These are phyloP conservation scores for Pelecanoides urinatrix DNA, from an alignment of 2,113 vertebrate genomes.

Conservation along the genomic window DNA sequence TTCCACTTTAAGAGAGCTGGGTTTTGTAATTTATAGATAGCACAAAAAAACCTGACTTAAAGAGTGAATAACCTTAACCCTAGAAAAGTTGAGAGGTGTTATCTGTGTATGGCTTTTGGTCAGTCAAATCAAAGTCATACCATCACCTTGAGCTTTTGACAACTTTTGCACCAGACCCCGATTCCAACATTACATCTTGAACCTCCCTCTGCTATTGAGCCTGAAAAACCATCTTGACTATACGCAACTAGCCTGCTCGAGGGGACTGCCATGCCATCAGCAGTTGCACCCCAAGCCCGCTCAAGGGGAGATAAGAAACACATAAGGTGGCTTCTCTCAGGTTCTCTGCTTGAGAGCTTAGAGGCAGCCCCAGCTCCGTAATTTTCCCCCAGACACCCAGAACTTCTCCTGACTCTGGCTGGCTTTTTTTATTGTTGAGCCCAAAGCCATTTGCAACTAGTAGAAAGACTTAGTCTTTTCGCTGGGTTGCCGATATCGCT, in stretches of 20 bases:
- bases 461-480: background rate
- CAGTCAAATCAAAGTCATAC: background rate
- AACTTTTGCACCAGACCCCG: background rate
- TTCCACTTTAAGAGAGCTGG: background rate
- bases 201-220: background rate
- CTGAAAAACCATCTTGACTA: background rate
- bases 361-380: background rate
- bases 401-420: fast-evolving
- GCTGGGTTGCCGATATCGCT: background rate
- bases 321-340: background rate
- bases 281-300: background rate
- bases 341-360: background rate
- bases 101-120: background rate
- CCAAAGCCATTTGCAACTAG: background rate
- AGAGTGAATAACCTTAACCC: background rate
- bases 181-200: background rate
- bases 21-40: background rate
- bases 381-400: background rate
- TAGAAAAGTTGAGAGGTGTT: background rate
- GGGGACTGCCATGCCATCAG: background rate
- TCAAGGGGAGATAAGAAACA: background rate
- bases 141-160: background rate
- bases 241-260: background rate
- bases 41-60: background rate
- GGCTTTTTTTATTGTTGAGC: background rate